A percentile compares a stretch with the other conserved stretches of the same genome.
These are phyloP conservation scores for Eulemur mongoz DNA, from an alignment of 2,797 vertebrate genomes.

Conservation along the genomic window DNA sequence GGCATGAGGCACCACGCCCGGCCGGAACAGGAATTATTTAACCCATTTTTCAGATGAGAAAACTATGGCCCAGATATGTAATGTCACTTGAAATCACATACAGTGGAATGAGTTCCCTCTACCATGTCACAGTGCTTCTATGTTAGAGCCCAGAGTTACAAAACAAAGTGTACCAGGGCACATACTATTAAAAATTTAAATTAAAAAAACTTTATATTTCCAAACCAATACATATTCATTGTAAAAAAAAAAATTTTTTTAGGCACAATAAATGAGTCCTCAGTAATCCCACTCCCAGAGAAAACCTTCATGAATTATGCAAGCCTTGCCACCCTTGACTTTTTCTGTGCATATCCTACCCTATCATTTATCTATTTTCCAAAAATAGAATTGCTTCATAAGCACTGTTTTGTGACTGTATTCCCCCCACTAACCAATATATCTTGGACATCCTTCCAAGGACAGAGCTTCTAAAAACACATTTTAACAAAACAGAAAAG, in stretches of 20 bases:
- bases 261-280: not conserved
- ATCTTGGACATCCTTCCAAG: conserved; percentile 9
- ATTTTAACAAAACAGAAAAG: not conserved
- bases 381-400: conserved; percentile 43
- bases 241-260: not conserved
- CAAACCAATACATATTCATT: not conserved
- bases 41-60: conserved; percentile 4
- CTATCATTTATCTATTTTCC: conserved; percentile 42
- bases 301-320: not conserved
- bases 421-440: not conserved
- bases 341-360: not conserved
- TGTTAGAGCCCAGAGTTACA: not conserved
- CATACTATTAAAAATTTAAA: not conserved
- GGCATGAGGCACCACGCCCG: no score
- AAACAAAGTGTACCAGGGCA: not conserved
- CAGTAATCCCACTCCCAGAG: not conserved
- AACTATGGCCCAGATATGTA: not conserved
- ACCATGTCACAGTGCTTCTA: not conserved
- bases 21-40: not conserved
- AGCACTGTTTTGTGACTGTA: not conserved
- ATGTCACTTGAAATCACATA: not conserved
- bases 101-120: not conserved
- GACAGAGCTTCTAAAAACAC: conserved; percentile 23
- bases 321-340: not conserved
- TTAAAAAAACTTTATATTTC: not conserved